phyloP scores from a whole-genome alignment of 2,888 invertebrate genomes.

The Podotricha telesiphe region DNA sequence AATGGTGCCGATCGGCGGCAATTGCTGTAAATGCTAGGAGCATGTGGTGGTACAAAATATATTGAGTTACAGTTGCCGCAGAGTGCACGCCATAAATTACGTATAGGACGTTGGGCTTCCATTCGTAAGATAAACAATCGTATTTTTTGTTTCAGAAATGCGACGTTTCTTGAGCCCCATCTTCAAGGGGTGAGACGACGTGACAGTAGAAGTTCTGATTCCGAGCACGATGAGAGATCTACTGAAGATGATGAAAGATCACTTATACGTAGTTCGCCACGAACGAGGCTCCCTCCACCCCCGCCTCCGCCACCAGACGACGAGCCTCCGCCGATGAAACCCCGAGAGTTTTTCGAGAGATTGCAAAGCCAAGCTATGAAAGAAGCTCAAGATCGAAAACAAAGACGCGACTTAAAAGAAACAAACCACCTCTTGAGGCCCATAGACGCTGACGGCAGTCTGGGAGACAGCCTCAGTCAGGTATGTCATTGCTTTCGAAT shows the following conservation, averaged over 20 bases:
- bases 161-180: conserved; percentile 89
- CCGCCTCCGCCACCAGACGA: conserved; percentile 77
- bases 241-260: conserved; percentile 78
- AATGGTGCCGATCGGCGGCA: conserved; percentile 43
- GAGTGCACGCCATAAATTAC: conserved; percentile 13
- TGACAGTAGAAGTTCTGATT: conserved; percentile 77
- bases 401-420: conserved; percentile 66
- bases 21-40: conserved; percentile 39
- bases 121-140: conserved; percentile 6
- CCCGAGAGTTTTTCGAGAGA: conserved; percentile 82
- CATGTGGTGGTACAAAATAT: conserved; percentile 37
- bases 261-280: conserved; percentile 72
- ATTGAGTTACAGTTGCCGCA: conserved; percentile 33
- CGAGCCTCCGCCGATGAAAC: conserved; percentile 80
- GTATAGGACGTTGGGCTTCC: conserved; percentile 9
- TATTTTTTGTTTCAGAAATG: conserved; percentile 85
- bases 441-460: conserved; percentile 73
- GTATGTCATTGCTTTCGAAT: conserved; percentile 55
- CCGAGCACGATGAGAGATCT: conserved; percentile 78
- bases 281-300: conserved; percentile 74
- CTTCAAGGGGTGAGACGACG: conserved; percentile 85
- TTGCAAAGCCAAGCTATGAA: conserved; percentile 79
- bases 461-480: conserved; percentile 81
- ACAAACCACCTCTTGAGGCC: conserved; percentile 66
- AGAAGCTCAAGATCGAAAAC: conserved; percentile 70